Evolutionary conservation across 2,888 invertebrate genomes (phyloP), one percentile per base, ranked within the genome.

Genomic region (Cryptophagus acutangulus): DNA sequence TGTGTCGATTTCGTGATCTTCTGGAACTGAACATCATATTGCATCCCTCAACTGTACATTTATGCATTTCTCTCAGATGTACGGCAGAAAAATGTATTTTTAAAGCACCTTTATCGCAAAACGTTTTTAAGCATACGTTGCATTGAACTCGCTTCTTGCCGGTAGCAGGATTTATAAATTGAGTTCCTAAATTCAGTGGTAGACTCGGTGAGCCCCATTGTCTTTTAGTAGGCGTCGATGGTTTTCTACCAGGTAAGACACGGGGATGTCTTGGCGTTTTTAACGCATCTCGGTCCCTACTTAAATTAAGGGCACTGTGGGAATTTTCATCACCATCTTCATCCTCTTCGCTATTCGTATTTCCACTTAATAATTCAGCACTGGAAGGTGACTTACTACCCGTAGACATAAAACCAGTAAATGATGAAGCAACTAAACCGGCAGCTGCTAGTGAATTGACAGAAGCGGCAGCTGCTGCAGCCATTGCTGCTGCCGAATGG

Each of bases 1-100:
- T 93, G 70, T 97, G 97, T 2, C 97, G 79, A 63, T 97, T 97
- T 36, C 97, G 77, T 16, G 94, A 94, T 51, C 97, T 76, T 51
- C 97, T 77, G 8, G 95, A 96, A 67, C 95, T 96, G 66, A 97
- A 97, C 93, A 95, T 95, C 93, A 96, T 96, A 67, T 91, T 95
- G 71, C 97, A 97, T 0, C 96, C 96, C 65, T 92, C 92, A 1
- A 99, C 95, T 0, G 97, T 96, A 67, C 99, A 99, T 71, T 93
- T 93, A 71, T 99, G 99, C 97, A 99, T 99, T 74, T 99, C 99
- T 26, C 96, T 82, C 44, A 97, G 72, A 67, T 99, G 99, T 6
- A 99, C 99, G 0, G 99, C 99, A 36, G 95, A 95, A 66, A 96
- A 97, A 69, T 99, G 99, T 4, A 99, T 99, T 73, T 99, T 99